Percentiles rank a stretch among this genome's conserved stretches.
These are phyloP conservation scores for Molossus alvarezi DNA, from an alignment of 2,797 vertebrate species.

Conservation along the genomic window DNA sequence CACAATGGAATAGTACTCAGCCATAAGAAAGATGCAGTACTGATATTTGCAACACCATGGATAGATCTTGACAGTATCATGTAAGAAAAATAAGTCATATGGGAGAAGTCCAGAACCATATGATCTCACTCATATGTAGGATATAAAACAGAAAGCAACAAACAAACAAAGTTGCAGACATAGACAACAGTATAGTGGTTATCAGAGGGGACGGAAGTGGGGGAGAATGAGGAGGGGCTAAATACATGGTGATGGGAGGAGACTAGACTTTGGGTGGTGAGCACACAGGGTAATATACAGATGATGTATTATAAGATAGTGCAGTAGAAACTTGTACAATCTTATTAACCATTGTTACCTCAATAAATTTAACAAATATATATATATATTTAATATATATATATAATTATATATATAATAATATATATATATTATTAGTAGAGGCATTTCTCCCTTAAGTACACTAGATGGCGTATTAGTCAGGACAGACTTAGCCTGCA, in stretches of 20 bases:
- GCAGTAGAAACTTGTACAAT: neutral
- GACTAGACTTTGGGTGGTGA: neutral
- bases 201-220: neutral
- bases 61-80: neutral
- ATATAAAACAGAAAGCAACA: neutral
- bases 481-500: neutral
- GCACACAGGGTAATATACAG: neutral
- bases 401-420: too few relatives aligned
- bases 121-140: neutral
- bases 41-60: neutral
- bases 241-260: neutral
- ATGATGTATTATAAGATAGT: neutral
- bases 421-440: neutral
- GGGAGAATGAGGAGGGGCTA: neutral
- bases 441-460: neutral
- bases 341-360: neutral
- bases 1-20: neutral
- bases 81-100: neutral
- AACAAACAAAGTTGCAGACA: neutral
- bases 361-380: neutral
- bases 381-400: neutral
- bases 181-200: neutral
- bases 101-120: neutral
- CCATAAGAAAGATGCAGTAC: neutral
- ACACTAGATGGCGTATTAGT: constrained; percentile 15